Percentiles rank a stretch among this genome's conserved stretches.
Evolutionary conservation across 2,888 invertebrate genomes (phyloP).

Genomic region (Cheilosia grossa): DNA sequence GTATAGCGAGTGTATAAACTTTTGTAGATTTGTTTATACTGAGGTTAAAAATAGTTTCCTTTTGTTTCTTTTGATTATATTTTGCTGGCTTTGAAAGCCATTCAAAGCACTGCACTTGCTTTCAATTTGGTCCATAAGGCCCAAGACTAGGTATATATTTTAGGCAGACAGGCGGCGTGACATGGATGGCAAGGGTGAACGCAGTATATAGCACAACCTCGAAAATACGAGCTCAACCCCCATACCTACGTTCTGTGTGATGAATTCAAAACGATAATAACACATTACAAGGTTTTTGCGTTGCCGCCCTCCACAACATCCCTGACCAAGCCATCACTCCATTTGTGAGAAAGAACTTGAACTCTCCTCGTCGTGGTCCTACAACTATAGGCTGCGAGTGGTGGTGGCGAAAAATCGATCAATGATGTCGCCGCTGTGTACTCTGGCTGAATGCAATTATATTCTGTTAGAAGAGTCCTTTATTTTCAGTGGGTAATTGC

Average conservation of each 20-base stretch:
- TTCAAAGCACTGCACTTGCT: slow-evolving; percentile 25
- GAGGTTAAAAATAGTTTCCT: slow-evolving; percentile 60
- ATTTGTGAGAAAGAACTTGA: slow-evolving; percentile 33
- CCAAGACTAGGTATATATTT: background rate
- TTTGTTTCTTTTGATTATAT: slow-evolving; percentile 50
- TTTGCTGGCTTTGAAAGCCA: slow-evolving; percentile 1
- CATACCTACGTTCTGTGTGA: background rate
- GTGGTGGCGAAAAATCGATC: slow-evolving; percentile 12
- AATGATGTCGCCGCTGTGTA: slow-evolving; percentile 5
- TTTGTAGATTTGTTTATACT: slow-evolving; percentile 45
- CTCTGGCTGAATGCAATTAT: slow-evolving; percentile 19
- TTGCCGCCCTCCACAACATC: background rate
- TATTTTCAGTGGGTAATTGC: slow-evolving; percentile 32
- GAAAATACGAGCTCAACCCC: background rate
- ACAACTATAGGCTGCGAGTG: background rate
- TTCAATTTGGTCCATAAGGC: slow-evolving; percentile 1
- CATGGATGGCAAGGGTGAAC: background rate
- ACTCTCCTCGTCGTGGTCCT: background rate
- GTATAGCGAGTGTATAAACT: slow-evolving; percentile 5
- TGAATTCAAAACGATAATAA: slow-evolving; percentile 18
- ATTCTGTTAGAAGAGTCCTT: background rate
- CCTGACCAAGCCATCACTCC: background rate
- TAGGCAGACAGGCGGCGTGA: slow-evolving; percentile 1
- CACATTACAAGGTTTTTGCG: slow-evolving; percentile 21
- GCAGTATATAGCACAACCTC: slow-evolving; percentile 1